A percentile compares a stretch with the other conserved stretches of the same genome.
These are phyloP conservation scores for Conus canariensis DNA, from an alignment of 2,888 invertebrate genomes.

Conservation along the genomic window DNA sequence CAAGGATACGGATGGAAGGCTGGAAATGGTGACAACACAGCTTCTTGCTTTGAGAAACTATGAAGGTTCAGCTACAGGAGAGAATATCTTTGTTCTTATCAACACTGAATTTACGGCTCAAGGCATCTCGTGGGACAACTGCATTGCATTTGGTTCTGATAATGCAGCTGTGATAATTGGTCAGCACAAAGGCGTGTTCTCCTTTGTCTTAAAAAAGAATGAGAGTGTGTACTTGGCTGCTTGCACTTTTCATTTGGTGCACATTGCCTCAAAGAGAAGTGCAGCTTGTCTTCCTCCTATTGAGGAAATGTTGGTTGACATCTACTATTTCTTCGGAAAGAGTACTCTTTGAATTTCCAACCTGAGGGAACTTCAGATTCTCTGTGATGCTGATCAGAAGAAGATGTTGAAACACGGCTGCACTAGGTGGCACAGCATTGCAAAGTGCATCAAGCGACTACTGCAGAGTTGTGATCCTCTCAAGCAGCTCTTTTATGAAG, in stretches of 20 bases:
- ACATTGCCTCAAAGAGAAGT: conserved; percentile 38
- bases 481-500: neutral
- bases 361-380: neutral
- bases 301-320: conserved; percentile 46
- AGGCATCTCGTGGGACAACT: conserved; percentile 46
- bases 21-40: neutral
- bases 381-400: neutral
- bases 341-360: neutral
- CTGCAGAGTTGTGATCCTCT: too few species aligned
- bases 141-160: conserved; percentile 51
- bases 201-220: conserved; percentile 45
- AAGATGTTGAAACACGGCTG: conserved; percentile 43
- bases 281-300: conserved; percentile 27
- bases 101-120: conserved; percentile 8
- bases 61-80: conserved; percentile 2
- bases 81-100: conserved; percentile 37
- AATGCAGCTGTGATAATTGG: conserved; percentile 54
- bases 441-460: too few species aligned
- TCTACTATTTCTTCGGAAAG: conserved; percentile 45
- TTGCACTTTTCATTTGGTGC: conserved; percentile 40
- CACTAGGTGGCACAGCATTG: conserved; percentile 35
- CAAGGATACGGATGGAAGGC: neutral
- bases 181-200: too few species aligned
- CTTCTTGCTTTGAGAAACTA: neutral
- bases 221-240: conserved; percentile 35